Evolutionary conservation across 2,888 invertebrate species (phyloP).

Genomic region (Drosophila koepferae): DNA sequence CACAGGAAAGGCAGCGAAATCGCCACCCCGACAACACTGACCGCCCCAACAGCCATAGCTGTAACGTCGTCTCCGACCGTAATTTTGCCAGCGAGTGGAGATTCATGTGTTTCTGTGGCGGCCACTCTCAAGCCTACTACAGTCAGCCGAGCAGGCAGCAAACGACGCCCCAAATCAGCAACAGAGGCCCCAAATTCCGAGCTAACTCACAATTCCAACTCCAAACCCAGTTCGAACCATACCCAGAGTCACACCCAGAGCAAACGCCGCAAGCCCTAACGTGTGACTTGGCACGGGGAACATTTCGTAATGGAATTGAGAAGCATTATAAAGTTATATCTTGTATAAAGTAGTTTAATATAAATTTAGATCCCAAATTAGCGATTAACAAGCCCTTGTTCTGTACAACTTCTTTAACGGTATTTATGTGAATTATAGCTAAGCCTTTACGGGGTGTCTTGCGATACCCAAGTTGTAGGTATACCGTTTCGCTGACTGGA

Average conservation of each 20-base stretch:
- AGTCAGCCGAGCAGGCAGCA: conserved; percentile 24
- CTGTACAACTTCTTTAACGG: too few species aligned
- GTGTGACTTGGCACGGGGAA: not conserved
- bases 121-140: conserved; percentile 13
- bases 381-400: not conserved
- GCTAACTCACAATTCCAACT: not conserved
- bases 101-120: not conserved
- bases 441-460: too few species aligned
- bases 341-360: conserved; percentile 14
- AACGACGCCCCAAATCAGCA: conserved; percentile 49
- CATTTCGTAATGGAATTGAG: not conserved
- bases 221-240: not conserved
- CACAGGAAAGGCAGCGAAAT: not conserved
- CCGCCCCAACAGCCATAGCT: not conserved
- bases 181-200: conserved; percentile 30
- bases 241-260: conserved; percentile 15
- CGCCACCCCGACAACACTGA: not conserved
- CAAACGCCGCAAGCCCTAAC: conserved; percentile 62
- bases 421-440: too few species aligned
- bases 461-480: too few species aligned
- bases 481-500: too few species aligned
- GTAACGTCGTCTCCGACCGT: not conserved
- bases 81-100: not conserved
- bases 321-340: not conserved
- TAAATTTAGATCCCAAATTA: conserved; percentile 29